phyloP scores from a whole-genome alignment of 2,797 vertebrate genomes.

The Amblyraja radiata region DNA sequence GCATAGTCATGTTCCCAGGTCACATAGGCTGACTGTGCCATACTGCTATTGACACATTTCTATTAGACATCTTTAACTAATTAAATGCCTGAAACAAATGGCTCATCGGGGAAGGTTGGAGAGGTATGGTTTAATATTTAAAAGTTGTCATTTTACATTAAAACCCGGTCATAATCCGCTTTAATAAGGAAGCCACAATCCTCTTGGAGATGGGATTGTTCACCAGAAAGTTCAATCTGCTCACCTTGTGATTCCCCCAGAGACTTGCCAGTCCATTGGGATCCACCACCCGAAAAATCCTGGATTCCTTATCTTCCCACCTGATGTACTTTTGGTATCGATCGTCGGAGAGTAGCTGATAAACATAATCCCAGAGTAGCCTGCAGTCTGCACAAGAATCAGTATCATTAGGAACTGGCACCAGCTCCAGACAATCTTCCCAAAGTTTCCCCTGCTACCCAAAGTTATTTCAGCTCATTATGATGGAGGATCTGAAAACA shows the following conservation, averaged over 20 bases:
- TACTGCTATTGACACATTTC: too few relatives aligned
- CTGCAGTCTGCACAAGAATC: constrained; percentile 66
- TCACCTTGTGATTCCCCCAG: constrained; percentile 91
- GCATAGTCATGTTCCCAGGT: not conserved
- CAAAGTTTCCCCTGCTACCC: not conserved
- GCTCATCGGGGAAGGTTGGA: not conserved
- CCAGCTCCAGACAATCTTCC: not conserved
- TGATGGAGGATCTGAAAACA: not conserved
- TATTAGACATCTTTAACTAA: too few relatives aligned
- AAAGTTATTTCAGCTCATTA: not conserved
- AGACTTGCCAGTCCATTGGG: constrained; percentile 79
- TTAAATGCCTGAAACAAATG: not conserved
- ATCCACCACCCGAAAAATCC: constrained; percentile 75
- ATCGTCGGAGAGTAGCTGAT: constrained; percentile 73
- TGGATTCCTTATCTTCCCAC: constrained; percentile 73
- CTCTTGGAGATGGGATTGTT: too few relatives aligned
- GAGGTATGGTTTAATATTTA: not conserved
- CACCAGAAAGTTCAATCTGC: not conserved
- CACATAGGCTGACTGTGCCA: too few relatives aligned
- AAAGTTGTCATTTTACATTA: not conserved
- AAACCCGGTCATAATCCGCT: not conserved
- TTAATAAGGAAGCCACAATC: not conserved
- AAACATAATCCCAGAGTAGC: constrained; percentile 82
- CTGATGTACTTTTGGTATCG: constrained; percentile 74
- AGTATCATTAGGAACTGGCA: not conserved